Evolutionary conservation across 2,888 invertebrate species (phyloP).

Genomic region (Drosophila prostipennis): DNA sequence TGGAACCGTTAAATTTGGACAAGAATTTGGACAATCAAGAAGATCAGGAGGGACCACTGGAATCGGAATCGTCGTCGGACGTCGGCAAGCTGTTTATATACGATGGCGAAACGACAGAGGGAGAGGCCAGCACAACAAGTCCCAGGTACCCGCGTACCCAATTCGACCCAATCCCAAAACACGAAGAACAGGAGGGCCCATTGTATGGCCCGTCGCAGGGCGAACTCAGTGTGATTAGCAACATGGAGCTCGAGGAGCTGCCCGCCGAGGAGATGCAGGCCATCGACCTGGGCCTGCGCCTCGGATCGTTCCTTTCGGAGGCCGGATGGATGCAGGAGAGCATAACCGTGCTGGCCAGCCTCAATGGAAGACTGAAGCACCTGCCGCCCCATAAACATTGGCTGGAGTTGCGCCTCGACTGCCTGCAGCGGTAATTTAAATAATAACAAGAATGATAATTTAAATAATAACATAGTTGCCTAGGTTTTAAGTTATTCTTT

Average conservation of each 20-base stretch:
- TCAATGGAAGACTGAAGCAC: slow-evolving; percentile 87
- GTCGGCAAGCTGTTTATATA: slow-evolving; percentile 2
- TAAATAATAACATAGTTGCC: too few relatives aligned
- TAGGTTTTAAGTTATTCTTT: too few relatives aligned
- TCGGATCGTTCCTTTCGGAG: slow-evolving; percentile 93
- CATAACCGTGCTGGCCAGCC: slow-evolving; percentile 88
- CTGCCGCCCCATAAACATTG: slow-evolving; percentile 86
- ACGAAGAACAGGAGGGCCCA: not conserved
- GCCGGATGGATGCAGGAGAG: slow-evolving; percentile 94
- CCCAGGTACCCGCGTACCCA: too few relatives aligned
- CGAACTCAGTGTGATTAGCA: slow-evolving; percentile 16
- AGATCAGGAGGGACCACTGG: not conserved
- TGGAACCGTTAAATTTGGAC: not conserved
- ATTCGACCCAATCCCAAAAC: too few relatives aligned
- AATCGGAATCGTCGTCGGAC: not conserved
- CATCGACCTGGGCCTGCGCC: slow-evolving; percentile 81
- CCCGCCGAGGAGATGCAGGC: slow-evolving; percentile 37
- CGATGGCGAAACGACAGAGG: slow-evolving; percentile 3
- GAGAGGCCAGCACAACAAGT: not conserved
- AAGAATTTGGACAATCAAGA: not conserved
- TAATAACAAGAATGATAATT: too few relatives aligned
- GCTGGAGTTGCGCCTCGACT: slow-evolving; percentile 90
- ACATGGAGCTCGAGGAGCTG: slow-evolving; percentile 22
- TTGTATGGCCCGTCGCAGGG: not conserved
- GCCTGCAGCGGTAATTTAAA: slow-evolving; percentile 90